Percentiles rank a stretch among this genome's conserved stretches.
Evolutionary conservation across 1,140 invertebrate species (phyloP).

Genomic region (Pteromalus puparum): DNA sequence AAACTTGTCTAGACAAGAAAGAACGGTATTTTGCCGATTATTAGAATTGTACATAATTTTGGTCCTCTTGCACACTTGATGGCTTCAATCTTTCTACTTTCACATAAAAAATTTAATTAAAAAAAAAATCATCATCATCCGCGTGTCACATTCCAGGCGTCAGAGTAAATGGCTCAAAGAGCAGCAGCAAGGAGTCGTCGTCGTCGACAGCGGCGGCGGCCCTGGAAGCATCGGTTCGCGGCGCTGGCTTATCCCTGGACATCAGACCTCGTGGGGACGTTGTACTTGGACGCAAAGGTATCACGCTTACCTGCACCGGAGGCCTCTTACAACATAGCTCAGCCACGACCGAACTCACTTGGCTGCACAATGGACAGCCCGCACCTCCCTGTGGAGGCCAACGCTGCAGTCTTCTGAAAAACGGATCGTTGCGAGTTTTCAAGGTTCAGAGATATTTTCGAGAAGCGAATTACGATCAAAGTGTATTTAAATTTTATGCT

Average conservation of each 20-base stretch:
- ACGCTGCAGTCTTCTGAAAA: constrained; percentile 63
- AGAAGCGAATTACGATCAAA: too few species aligned
- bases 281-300: constrained; percentile 66
- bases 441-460: constrained; percentile 59
- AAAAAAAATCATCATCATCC: too few species aligned
- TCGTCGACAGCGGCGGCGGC: constrained; percentile 44
- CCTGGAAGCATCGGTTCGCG: constrained; percentile 11
- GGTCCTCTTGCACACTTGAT: too few species aligned
- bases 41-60: too few species aligned
- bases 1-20: too few species aligned
- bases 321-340: not conserved
- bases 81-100: too few species aligned
- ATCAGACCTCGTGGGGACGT: constrained; percentile 67
- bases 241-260: constrained; percentile 32
- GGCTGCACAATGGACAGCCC: constrained; percentile 67
- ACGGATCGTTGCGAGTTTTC: constrained; percentile 69
- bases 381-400: constrained; percentile 63
- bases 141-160: too few species aligned
- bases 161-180: constrained; percentile 65
- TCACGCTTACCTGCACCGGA: constrained; percentile 65
- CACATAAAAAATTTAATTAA: too few species aligned
- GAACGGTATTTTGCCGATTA: too few species aligned
- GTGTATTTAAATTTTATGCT: too few species aligned
- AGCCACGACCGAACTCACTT: constrained; percentile 63
- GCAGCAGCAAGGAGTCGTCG: constrained; percentile 58